A percentile compares a stretch with the other conserved stretches of the same genome.
phyloP scores from a whole-genome alignment of 2,888 invertebrate genomes.

The Didymodactylos carnosus region DNA sequence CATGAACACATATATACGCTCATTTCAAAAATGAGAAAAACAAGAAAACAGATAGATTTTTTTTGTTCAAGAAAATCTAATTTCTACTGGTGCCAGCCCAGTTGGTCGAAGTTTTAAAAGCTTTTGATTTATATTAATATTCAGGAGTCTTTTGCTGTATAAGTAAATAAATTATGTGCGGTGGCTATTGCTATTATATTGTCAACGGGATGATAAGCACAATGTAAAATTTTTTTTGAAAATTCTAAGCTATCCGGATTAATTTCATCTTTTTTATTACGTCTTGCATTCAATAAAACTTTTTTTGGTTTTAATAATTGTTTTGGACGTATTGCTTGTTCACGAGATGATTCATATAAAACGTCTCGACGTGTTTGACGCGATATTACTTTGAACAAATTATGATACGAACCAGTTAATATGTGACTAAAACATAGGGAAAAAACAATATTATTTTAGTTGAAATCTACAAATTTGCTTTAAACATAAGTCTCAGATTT shows the following conservation, averaged over 20 bases:
- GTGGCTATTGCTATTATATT: constrained; percentile 96
- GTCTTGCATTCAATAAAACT: constrained; percentile 56
- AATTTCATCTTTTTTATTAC: constrained; percentile 50
- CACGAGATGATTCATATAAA: constrained; percentile 81
- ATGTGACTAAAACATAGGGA: constrained; percentile 46
- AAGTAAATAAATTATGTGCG: constrained; percentile 30
- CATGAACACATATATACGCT: too few species aligned
- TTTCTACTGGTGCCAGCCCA: too few species aligned
- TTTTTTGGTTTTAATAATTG: constrained; percentile 59
- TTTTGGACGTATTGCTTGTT: constrained; percentile 46
- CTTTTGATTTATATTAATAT: too few species aligned
- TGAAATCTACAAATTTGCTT: background rate
- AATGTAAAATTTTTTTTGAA: constrained; percentile 91
- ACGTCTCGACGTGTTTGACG: constrained; percentile 65
- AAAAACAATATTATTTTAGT: background rate
- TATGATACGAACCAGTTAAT: constrained; percentile 98
- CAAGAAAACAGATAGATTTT: background rate
- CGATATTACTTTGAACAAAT: constrained; percentile 88
- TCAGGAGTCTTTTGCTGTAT: background rate
- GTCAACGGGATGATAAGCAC: constrained; percentile 97
- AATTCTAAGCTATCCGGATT: constrained; percentile 89
- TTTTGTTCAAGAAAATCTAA: background rate
- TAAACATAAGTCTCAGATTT: too few species aligned
- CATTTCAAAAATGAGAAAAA: background rate
- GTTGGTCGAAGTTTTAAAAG: too few species aligned